Evolutionary conservation across 2,888 invertebrate species (phyloP).

Genomic region (Epirrhoe alternata): DNA sequence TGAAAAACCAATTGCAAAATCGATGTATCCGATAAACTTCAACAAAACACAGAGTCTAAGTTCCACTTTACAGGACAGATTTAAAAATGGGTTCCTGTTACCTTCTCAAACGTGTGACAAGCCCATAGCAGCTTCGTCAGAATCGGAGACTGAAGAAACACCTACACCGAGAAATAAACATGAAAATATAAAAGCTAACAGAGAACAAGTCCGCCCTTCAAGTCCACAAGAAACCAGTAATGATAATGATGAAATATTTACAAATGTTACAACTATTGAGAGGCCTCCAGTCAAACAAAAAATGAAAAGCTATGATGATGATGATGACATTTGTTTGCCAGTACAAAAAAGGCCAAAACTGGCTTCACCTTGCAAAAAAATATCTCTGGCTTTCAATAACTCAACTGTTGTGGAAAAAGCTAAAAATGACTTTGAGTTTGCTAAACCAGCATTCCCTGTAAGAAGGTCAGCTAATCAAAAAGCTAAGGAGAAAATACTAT

Average conservation of each 20-base stretch:
- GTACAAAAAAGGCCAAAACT: slow-evolving; percentile 54
- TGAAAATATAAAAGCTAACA: slow-evolving; percentile 26
- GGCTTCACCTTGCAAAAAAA: slow-evolving; percentile 48
- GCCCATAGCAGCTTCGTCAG: slow-evolving; percentile 51
- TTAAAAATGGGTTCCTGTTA: slow-evolving; percentile 59
- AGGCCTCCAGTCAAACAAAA: slow-evolving; percentile 38
- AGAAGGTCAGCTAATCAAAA: slow-evolving; percentile 50
- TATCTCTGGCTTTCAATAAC: slow-evolving; percentile 21
- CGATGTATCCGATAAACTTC: slow-evolving; percentile 27
- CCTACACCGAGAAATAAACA: slow-evolving; percentile 26
- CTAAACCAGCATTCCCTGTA: slow-evolving; percentile 61
- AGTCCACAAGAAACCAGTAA: slow-evolving; percentile 48
- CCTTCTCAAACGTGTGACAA: slow-evolving; percentile 70
- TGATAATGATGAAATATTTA: slow-evolving; percentile 59
- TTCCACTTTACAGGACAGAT: slow-evolving; percentile 59
- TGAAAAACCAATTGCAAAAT: slow-evolving; percentile 14
- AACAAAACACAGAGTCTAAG: slow-evolving; percentile 39
- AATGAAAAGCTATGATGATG: slow-evolving; percentile 51
- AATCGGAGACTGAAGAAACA: slow-evolving; percentile 48
- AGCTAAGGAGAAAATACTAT: slow-evolving; percentile 52
- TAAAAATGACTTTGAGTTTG: slow-evolving; percentile 61
- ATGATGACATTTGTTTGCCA: slow-evolving; percentile 46
- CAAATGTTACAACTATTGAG: slow-evolving; percentile 44
- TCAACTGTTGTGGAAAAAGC: slow-evolving; percentile 36
- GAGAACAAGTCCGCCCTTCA: slow-evolving; percentile 30